phyloP scores from a whole-genome alignment of 2,113 vertebrate genomes.

The Thryonomys swinderianus region DNA sequence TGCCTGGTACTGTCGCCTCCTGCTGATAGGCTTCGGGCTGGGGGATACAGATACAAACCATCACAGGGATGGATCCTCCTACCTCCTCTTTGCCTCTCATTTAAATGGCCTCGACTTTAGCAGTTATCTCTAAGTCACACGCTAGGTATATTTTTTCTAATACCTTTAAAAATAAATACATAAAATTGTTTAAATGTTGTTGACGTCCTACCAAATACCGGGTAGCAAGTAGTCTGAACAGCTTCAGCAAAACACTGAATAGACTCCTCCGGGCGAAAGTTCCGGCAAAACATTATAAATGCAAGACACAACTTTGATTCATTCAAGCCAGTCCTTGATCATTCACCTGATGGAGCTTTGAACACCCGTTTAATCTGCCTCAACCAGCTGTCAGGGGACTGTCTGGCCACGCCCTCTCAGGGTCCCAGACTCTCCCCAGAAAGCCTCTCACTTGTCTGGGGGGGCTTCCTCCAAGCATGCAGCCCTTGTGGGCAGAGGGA shows the following conservation, averaged over 20 bases:
- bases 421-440: conserved; percentile 75
- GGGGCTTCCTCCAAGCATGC: conserved; percentile 69
- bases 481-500: conserved; percentile 70
- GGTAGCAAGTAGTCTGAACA: background rate
- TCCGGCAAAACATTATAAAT: background rate
- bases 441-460: conserved; percentile 70
- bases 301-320: background rate
- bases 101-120: background rate
- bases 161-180: background rate
- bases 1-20: too few relatives aligned
- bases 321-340: rapidly evolving
- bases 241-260: background rate
- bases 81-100: background rate
- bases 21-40: too few relatives aligned
- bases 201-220: background rate
- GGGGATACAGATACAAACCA: background rate
- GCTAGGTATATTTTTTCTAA: background rate
- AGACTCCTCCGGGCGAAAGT: background rate
- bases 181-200: background rate
- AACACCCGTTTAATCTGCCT: background rate
- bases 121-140: background rate
- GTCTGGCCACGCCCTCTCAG: background rate
- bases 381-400: rapidly evolving
- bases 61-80: rapidly evolving
- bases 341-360: rapidly evolving